Evolutionary conservation across 2,888 invertebrate species (phyloP).

Genomic region (Ophion costatus): DNA sequence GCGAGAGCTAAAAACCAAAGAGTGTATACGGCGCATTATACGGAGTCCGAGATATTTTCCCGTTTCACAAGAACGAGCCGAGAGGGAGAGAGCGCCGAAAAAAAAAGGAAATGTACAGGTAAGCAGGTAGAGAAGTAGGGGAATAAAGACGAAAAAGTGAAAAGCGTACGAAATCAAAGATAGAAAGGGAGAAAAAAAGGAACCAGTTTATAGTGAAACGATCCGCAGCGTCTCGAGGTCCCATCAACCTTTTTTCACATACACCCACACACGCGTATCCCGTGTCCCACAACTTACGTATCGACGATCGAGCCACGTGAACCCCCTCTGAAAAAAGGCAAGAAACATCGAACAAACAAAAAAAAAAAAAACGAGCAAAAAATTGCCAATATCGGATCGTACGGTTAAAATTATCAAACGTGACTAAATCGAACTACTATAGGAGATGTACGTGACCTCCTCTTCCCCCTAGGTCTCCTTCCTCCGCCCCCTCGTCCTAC

Average conservation of each 20-base stretch:
- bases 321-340: background rate
- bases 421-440: constrained; percentile 51
- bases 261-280: background rate
- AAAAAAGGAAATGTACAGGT: background rate
- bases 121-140: constrained; percentile 3
- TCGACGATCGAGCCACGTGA: constrained; percentile 13
- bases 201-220: constrained; percentile 41
- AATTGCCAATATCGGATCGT: constrained; percentile 52
- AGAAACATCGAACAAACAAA: background rate
- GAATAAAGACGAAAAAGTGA: constrained; percentile 12
- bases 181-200: background rate
- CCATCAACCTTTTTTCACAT: constrained; percentile 1
- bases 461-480: background rate
- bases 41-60: constrained; percentile 28
- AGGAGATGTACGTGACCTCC: constrained; percentile 45
- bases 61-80: constrained; percentile 44
- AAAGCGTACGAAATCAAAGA: background rate
- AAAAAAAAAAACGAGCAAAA: constrained; percentile 25
- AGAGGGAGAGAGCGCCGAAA: constrained; percentile 13
- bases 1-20: background rate
- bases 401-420: constrained; percentile 59
- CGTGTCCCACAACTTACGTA: constrained; percentile 3
- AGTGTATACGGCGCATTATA: constrained; percentile 29
- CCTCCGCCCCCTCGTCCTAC: background rate
- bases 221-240: constrained; percentile 32